Evolutionary conservation across 2,113 vertebrate species (phyloP).

Genomic region (Euleptes europaea): DNA sequence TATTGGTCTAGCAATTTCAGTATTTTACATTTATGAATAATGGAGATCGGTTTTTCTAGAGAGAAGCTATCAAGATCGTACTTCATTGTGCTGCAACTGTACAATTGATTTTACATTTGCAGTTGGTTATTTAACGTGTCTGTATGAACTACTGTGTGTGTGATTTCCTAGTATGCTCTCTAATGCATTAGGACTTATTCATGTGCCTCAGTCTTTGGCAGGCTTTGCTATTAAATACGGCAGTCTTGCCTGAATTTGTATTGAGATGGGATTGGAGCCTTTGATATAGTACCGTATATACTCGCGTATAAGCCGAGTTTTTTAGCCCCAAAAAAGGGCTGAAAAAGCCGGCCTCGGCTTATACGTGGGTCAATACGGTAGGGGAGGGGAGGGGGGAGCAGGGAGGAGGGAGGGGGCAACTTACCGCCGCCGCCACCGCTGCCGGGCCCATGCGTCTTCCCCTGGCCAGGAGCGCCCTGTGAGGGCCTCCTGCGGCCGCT

Average conservation of each 20-base stretch:
- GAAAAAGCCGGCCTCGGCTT: no score
- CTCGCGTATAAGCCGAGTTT: no score
- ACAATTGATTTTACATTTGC: neutral
- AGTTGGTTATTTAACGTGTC: neutral
- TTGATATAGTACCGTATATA: no score
- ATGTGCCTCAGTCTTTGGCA: neutral
- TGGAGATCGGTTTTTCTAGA: neutral
- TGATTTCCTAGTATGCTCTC: neutral
- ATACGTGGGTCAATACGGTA: no score
- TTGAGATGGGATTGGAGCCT: neutral
- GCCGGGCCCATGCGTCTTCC: no score
- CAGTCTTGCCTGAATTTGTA: neutral
- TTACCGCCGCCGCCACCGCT: no score
- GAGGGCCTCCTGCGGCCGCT: no score
- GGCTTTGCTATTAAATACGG: neutral
- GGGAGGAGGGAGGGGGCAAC: no score
- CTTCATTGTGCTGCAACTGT: neutral
- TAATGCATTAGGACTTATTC: neutral
- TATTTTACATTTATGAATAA: neutral
- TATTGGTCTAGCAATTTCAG: neutral
- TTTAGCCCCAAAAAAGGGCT: no score
- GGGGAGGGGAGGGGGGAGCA: no score
- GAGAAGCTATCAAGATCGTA: neutral
- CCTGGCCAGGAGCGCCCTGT: no score
- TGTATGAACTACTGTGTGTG: neutral